These are phyloP conservation scores for Irena cyanogastra DNA, from an alignment of 2,113 vertebrate genomes.

Conservation along the genomic window DNA sequence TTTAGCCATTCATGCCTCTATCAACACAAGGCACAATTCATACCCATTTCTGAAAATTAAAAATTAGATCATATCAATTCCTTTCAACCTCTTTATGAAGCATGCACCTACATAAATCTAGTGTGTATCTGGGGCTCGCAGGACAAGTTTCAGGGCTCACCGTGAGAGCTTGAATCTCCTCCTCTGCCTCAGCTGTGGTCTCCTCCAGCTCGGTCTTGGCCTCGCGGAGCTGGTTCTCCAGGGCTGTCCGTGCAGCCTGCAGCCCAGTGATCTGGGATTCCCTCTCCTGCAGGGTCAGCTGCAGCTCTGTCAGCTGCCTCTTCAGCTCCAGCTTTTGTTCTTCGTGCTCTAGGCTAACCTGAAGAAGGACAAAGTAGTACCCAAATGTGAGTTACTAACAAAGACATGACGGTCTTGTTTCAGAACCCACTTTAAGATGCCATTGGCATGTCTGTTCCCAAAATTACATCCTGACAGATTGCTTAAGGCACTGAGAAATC, in stretches of 20 bases:
- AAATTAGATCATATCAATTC: neutral
- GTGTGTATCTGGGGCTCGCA: neutral
- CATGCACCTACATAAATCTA: neutral
- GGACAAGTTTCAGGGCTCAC: constrained; percentile 64
- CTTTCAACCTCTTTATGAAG: neutral
- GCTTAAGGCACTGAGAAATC: neutral
- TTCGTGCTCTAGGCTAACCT: constrained; percentile 93
- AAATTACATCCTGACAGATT: neutral
- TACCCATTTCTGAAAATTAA: neutral
- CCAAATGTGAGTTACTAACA: neutral
- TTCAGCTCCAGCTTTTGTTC: constrained; percentile 96
- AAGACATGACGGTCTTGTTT: neutral
- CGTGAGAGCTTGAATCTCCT: constrained; percentile 95
- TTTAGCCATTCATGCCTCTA: neutral
- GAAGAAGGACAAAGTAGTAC: neutral
- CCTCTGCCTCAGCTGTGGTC: constrained; percentile 94
- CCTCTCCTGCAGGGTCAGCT: constrained; percentile 91
- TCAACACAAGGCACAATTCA: neutral
- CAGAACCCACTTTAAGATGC: neutral
- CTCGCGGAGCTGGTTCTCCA: constrained; percentile 92
- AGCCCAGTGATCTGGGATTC: constrained; percentile 91
- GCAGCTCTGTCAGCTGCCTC: constrained; percentile 91
- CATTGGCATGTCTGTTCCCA: neutral
- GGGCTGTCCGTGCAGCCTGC: constrained; percentile 85
- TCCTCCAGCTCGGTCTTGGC: constrained; percentile 96